These are phyloP conservation scores for Piaya cayana DNA, from an alignment of 2,113 vertebrate species.

Conservation along the genomic window DNA sequence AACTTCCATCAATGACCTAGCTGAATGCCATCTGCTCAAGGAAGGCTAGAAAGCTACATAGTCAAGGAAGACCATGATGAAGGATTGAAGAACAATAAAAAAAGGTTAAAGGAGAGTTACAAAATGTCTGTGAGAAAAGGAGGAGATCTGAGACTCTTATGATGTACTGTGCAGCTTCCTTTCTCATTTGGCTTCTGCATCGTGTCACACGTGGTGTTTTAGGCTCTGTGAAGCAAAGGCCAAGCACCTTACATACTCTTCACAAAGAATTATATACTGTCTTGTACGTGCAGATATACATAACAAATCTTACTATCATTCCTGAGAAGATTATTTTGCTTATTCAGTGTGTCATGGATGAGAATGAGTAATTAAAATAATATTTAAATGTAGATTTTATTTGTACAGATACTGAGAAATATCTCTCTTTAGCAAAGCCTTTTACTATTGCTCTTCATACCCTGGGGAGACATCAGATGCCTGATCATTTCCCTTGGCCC, in stretches of 20 bases:
- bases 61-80: neutral
- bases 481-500: conserved; percentile 48
- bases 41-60: neutral
- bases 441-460: conserved; percentile 50
- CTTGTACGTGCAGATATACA: neutral
- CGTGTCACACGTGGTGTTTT: neutral
- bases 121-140: neutral
- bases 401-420: conserved; percentile 19
- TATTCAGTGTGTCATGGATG: neutral
- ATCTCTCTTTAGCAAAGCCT: conserved; percentile 30
- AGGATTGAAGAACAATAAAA: neutral
- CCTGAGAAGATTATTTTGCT: neutral
- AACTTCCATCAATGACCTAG: neutral
- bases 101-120: neutral
- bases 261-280: neutral
- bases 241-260: neutral
- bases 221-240: neutral
- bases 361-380: conserved; percentile 25
- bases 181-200: neutral
- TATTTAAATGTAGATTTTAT: conserved; percentile 42
- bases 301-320: neutral
- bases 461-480: conserved; percentile 17
- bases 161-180: neutral
- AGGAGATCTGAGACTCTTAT: neutral
- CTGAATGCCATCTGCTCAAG: neutral